phyloP scores from a whole-genome alignment of 2,888 invertebrate genomes.

The Ametastegia equiseti region DNA sequence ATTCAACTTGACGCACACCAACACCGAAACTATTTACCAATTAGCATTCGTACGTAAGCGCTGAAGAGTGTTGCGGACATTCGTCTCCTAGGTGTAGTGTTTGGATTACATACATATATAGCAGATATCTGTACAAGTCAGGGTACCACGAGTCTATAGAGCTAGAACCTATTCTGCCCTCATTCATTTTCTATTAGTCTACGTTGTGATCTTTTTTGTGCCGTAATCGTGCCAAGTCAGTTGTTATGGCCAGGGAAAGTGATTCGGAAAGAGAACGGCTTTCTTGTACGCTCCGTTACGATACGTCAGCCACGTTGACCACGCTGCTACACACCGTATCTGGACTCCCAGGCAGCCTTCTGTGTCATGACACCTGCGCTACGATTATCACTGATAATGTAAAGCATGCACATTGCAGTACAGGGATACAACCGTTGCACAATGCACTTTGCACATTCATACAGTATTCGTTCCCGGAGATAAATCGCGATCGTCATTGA shows the following conservation, averaged over 20 bases:
- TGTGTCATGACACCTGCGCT: background rate
- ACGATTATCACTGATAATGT: slow-evolving; percentile 10
- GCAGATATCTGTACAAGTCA: background rate
- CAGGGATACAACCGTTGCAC: background rate
- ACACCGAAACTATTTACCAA: background rate
- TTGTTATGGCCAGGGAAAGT: slow-evolving; percentile 62
- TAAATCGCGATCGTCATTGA: background rate
- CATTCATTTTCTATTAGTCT: slow-evolving; percentile 22
- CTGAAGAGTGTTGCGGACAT: background rate
- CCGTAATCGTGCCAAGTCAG: slow-evolving; percentile 41
- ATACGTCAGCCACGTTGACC: background rate
- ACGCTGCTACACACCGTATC: background rate
- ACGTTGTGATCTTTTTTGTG: slow-evolving; percentile 13
- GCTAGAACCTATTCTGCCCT: slow-evolving; percentile 18
- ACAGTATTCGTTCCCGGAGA: background rate
- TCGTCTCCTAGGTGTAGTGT: background rate
- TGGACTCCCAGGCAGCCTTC: background rate
- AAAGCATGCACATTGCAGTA: background rate
- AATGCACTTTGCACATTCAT: background rate
- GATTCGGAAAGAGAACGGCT: slow-evolving; percentile 68
- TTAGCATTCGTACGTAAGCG: background rate
- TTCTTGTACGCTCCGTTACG: slow-evolving; percentile 49
- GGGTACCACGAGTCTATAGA: background rate
- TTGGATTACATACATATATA: background rate
- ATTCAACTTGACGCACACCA: background rate